Evolutionary conservation across 2,113 vertebrate species (phyloP).

Genomic region (Marcusenius ussheri): DNA sequence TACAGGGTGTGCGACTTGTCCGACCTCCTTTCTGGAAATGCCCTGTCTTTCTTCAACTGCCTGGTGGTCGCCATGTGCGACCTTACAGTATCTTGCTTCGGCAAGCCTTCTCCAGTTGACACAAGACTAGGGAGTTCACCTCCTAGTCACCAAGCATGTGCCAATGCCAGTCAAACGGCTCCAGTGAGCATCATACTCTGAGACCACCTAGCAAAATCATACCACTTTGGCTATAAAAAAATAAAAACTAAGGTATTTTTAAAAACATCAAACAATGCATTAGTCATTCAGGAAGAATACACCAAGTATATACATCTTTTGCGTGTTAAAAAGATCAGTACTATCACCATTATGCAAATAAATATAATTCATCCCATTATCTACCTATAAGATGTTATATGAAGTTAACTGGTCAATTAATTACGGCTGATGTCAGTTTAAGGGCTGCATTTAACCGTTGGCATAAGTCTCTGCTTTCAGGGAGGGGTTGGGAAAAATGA

Average conservation of each 20-base stretch:
- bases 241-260: background rate
- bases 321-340: background rate
- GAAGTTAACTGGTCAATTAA: background rate
- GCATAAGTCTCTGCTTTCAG: background rate
- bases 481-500: constrained; percentile 5
- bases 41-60: background rate
- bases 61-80: background rate
- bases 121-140: background rate
- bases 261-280: background rate
- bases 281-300: background rate
- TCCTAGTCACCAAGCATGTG: background rate
- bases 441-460: background rate
- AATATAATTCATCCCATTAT: background rate
- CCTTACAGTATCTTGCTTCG: background rate
- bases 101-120: background rate
- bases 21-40: background rate
- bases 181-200: background rate
- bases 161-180: background rate
- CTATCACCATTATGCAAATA: background rate
- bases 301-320: background rate
- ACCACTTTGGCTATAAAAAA: background rate
- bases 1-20: background rate
- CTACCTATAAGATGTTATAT: background rate
- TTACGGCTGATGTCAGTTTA: background rate
- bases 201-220: background rate